Evolutionary conservation across 2,888 invertebrate species (phyloP).

Genomic region (Thelaira solivaga): DNA sequence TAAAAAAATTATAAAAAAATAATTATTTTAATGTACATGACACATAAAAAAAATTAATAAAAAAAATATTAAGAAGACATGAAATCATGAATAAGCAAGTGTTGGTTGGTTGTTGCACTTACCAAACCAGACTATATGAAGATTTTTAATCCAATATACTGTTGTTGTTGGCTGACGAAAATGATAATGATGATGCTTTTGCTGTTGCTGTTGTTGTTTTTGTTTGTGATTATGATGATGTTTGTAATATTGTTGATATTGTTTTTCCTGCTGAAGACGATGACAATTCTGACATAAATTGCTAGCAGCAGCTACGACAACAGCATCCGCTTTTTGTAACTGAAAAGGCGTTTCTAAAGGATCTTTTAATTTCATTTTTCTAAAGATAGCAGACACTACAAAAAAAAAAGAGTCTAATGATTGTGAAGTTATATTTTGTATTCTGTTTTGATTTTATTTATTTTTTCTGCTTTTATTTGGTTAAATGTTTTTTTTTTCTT

Average conservation of each 20-base stretch:
- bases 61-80: conserved; percentile 13
- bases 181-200: conserved; percentile 30
- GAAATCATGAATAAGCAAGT: conserved; percentile 43
- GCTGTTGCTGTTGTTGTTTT: conserved; percentile 42
- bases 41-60: conserved; percentile 1
- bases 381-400: conserved; percentile 33
- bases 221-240: conserved; percentile 45
- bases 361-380: conserved; percentile 52
- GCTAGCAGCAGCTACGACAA: conserved; percentile 6
- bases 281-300: conserved; percentile 60
- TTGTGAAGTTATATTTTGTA: conserved; percentile 19
- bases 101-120: conserved; percentile 64
- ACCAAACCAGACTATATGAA: conserved; percentile 69
- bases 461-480: not conserved
- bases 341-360: conserved; percentile 48
- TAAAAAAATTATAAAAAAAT: conserved; percentile 48
- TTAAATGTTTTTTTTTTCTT: not conserved
- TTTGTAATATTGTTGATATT: conserved; percentile 36
- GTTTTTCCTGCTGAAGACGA: conserved; percentile 47
- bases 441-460: conserved; percentile 8
- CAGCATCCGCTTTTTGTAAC: conserved; percentile 34
- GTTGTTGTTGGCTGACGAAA: conserved; percentile 44
- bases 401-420: conserved; percentile 29
- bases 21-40: conserved; percentile 59
- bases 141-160: conserved; percentile 71